Base-by-base conservation (phyloP, 2,797 vertebrate genomes). In the Lates japonicus region DNA sequence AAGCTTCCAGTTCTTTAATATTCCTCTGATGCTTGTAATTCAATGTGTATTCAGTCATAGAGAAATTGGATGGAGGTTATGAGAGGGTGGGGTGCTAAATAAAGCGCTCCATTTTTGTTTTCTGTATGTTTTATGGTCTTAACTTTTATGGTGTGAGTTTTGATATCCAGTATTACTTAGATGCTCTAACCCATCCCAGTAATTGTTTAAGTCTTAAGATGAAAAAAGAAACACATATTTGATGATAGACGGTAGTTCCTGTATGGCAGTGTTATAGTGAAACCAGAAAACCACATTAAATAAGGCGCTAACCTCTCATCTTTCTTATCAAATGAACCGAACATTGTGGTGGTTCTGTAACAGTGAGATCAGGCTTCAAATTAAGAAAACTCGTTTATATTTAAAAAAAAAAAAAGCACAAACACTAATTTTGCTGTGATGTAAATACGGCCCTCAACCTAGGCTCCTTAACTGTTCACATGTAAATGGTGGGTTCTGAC, bases 401-500 rank as follows among this genome's bases (percentile, higher is more conserved):
- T n/a, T n/a, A 5, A 13, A 16, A 7, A 11, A 25, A 16, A 41
- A 54, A 17, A 48, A 55, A 17, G 41, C 1, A 58, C 35, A 65
- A 52, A 52, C 42, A 4, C 42, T 13, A 37, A 59, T 58, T 11
- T 58, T 4, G 10, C 57, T 37, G 20, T 11, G 63, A 39, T 71
- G 74, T 70, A 7, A 67, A 44, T 22, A 42, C 25, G 5, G 37
- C 49, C n/a, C 59, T 60, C 33, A 14, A 5, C 63, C 81, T n/a
- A 80, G 82, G 48, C n/a, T 14, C 49, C 60, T 51, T 25, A 11
- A 39, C 68, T 80, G 59, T 92, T 91, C 76, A 65, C 64, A 83
- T 90, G 87, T 48, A 82, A 86, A 93, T 88, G 10, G 16, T 20
- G 13, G 46, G 42, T 73, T 87, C 80, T 87, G 82, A 69, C 65